These are phyloP conservation scores for Taeniopygia guttata DNA, from an alignment of 2,797 vertebrate species.

Conservation along the genomic window DNA sequence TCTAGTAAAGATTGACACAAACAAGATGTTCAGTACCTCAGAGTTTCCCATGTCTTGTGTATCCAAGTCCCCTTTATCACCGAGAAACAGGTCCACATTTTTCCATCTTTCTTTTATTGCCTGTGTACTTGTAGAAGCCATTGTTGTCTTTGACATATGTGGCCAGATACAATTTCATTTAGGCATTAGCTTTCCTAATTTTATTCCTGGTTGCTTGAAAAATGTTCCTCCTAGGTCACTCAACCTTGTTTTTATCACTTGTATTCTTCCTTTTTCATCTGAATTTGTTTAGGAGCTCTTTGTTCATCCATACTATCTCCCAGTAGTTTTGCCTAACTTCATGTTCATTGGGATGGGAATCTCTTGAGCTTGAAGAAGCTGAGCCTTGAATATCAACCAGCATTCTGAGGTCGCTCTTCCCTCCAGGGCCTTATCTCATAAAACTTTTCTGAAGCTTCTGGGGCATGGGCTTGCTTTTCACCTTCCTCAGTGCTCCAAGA, in stretches of 20 bases:
- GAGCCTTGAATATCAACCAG: not conserved
- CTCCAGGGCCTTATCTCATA: not conserved
- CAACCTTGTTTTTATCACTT: not conserved
- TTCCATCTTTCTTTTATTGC: not conserved
- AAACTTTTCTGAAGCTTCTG: not conserved
- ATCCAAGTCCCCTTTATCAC: not conserved
- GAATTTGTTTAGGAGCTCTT: not conserved
- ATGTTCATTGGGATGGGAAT: not conserved
- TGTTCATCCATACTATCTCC: not conserved
- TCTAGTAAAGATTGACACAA: not conserved
- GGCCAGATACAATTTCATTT: not conserved
- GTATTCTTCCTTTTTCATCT: not conserved
- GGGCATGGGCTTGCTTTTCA: not conserved
- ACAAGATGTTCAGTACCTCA: not conserved
- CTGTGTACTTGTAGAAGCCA: not conserved
- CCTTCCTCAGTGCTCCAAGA: not conserved
- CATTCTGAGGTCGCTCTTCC: not conserved
- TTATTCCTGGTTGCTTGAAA: not conserved
- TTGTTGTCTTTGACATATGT: not conserved
- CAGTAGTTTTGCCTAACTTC: not conserved
- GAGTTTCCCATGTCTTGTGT: not conserved
- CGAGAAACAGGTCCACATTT: not conserved
- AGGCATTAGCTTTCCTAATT: not conserved
- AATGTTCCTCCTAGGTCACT: not conserved
- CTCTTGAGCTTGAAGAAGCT: not conserved